phyloP scores from a whole-genome alignment of 2,888 invertebrate genomes.

The Oxyteleia sp. region DNA sequence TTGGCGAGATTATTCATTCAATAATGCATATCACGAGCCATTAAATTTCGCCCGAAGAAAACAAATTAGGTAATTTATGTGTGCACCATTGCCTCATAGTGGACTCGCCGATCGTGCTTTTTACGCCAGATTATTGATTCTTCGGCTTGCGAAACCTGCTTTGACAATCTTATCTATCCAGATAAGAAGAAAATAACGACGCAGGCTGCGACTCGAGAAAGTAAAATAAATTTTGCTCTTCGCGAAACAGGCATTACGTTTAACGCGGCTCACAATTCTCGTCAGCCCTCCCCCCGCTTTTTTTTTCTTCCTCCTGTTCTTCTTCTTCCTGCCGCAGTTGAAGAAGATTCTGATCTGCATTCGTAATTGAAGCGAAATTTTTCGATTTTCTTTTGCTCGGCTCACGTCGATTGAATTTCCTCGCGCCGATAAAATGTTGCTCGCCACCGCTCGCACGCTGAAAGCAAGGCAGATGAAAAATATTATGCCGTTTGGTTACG shows the following conservation, averaged over 20 bases:
- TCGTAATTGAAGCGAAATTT: constrained; percentile 11
- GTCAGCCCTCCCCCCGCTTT: constrained; percentile 6
- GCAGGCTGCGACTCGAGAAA: constrained; percentile 48
- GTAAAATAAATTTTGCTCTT: constrained; percentile 65
- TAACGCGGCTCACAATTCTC: constrained; percentile 43
- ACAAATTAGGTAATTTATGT: constrained; percentile 62
- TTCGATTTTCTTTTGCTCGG: neutral
- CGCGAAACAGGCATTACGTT: constrained; percentile 56
- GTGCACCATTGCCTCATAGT: constrained; percentile 42
- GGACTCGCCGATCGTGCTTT: constrained; percentile 29
- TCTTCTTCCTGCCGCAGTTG: constrained; percentile 7
- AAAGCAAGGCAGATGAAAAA: constrained; percentile 44
- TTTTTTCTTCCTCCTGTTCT: constrained; percentile 5
- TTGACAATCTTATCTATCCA: constrained; percentile 71
- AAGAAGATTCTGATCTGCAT: neutral
- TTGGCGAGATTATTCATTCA: constrained; percentile 36
- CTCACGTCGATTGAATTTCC: constrained; percentile 15
- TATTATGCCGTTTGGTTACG: constrained; percentile 45
- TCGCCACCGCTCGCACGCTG: constrained; percentile 20
- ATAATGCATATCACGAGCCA: constrained; percentile 56
- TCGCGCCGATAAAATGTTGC: neutral
- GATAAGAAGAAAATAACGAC: constrained; percentile 70
- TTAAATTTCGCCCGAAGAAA: constrained; percentile 59
- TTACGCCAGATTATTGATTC: constrained; percentile 64
- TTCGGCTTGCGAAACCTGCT: constrained; percentile 65